Conservation (phyloP, 2,888 invertebrate species). For the Melolontha melolontha region DNA sequence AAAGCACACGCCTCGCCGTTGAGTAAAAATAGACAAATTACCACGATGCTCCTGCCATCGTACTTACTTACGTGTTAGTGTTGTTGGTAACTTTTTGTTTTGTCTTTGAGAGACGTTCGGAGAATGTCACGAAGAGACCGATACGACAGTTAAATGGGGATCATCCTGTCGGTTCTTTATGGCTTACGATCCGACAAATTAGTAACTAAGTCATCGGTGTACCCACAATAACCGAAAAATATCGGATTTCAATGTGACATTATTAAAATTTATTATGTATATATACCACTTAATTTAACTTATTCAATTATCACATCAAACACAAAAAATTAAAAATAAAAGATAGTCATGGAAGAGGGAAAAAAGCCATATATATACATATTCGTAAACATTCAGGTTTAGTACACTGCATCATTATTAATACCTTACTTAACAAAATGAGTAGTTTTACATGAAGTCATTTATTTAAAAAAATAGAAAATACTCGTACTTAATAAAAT, state of each 20-base stretch:
- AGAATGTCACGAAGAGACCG: constrained; percentile 12
- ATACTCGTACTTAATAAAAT: no score
- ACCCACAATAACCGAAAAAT: background rate
- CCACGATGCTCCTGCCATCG: constrained; percentile 2
- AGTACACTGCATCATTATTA: no score
- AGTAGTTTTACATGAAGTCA: no score
- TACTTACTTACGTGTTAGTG: constrained; percentile 19
- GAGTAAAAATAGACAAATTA: constrained; percentile 48
- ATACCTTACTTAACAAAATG: no score
- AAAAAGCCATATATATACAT: no score
- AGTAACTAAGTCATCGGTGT: constrained; percentile 1
- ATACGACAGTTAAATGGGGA: constrained; percentile 20
- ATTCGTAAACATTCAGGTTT: no score
- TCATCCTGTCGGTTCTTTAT: constrained; percentile 18
- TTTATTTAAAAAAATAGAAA: no score
- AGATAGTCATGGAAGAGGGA: no score
- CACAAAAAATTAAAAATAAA: no score
- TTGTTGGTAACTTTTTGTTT: constrained; percentile 27
- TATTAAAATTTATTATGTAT: background rate
- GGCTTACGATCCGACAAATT: constrained; percentile 25
- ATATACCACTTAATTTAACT: no score
- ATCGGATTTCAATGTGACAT: constrained; percentile 23
- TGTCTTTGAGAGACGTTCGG: constrained; percentile 23
- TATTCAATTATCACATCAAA: no score
- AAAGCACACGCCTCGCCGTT: constrained; percentile 31